Conservation (phyloP, 2,797 vertebrate species). For the Macrochelys suwanniensis region DNA sequence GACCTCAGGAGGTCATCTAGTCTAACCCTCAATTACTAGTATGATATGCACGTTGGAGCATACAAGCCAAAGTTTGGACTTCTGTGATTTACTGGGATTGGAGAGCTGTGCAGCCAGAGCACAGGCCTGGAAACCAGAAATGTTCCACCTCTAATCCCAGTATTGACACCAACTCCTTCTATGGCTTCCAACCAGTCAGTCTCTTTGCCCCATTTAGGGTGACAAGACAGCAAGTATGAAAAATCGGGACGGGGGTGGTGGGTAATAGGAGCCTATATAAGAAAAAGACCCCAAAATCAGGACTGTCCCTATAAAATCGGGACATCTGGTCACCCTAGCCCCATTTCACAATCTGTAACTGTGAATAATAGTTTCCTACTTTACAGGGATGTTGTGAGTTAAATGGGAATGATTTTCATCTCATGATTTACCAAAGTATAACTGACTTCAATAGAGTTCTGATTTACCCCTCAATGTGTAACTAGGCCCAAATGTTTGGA, state of each 20-base stretch:
- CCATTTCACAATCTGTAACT: not conserved
- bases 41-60: not conserved
- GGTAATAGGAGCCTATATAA: too few relatives aligned
- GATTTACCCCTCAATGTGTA: not conserved
- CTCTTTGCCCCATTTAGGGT: not conserved
- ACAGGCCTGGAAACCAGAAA: not conserved
- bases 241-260: too few relatives aligned
- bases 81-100: not conserved
- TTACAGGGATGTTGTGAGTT: not conserved
- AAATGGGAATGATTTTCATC: not conserved
- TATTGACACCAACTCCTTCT: not conserved
- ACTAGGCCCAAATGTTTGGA: conserved; percentile 15
- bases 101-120: not conserved
- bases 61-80: not conserved
- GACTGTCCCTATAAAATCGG: too few relatives aligned
- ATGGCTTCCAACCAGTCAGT: not conserved
- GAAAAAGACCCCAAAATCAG: too few relatives aligned
- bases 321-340: too few relatives aligned
- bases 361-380: not conserved
- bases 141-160: not conserved
- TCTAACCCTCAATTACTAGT: not conserved
- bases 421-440: accelerated
- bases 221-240: too few relatives aligned
- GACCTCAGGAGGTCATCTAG: too few relatives aligned
- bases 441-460: not conserved